Evolutionary conservation across 2,113 vertebrate genomes (phyloP), one percentile per base, ranked within the genome.

Genomic region (Leptobrachium leishanense): DNA sequence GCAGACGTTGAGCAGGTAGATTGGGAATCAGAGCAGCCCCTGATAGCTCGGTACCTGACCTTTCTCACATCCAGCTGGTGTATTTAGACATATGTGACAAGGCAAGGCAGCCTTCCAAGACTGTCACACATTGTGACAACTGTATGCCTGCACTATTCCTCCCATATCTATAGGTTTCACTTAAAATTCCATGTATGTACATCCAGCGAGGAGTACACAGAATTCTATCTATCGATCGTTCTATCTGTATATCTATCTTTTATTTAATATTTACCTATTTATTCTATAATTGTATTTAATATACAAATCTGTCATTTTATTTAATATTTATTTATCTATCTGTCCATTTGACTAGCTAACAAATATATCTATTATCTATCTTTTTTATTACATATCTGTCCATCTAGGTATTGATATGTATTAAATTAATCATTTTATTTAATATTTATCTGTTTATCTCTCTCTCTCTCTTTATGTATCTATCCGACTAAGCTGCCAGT

Each of bases 381-480:
- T 43, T 62, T 65, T 13, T 65, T 66, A 65, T 59, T 71, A 71
- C 64, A 59, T 65, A 77, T 72, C 68, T 65, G 40, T 59, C n/a
- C 42, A n/a, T n/a, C n/a, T n/a, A n/a, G n/a, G n/a, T n/a, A n/a
- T n/a, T n/a, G n/a, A n/a, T n/a, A n/a, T n/a, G n/a, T n/a, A n/a
- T n/a, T n/a, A n/a, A n/a, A n/a, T n/a, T n/a, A n/a, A n/a, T n/a
- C n/a, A n/a, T n/a, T n/a, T n/a, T n/a, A 31, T 31, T 31, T 31
- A 31, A 31, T 31, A 31, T 31, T 31, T 31, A 31, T 59, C 72
- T 42, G 43, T 69, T 77, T 82, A 77, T 76, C 82, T 79, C 82
- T 86, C 11, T 76, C 82, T 79, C 82, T 86, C 11, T 15, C 9
- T 66, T 9, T 50, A 3, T 67, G 6, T 76, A 39, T 62, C 3